Conservation (phyloP, 2,888 invertebrate genomes). For the Folsomia manolachei region DNA sequence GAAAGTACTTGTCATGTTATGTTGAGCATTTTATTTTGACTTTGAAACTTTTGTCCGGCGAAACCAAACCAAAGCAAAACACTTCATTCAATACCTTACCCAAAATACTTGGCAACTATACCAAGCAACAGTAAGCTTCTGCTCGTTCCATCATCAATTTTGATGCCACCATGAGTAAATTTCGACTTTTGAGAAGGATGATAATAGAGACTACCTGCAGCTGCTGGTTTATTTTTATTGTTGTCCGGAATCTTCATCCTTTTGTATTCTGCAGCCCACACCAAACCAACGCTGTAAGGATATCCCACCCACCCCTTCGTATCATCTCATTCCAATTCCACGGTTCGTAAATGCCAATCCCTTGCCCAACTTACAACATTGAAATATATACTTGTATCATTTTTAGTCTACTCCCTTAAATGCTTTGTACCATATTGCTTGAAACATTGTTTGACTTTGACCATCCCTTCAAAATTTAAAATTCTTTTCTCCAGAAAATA, state of each 20-base stretch:
- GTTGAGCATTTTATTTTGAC: not conserved
- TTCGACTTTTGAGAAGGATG: constrained; percentile 1
- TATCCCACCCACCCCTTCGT: not conserved
- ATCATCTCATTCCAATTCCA: not conserved
- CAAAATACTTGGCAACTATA: not conserved
- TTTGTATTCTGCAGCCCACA: constrained; percentile 15
- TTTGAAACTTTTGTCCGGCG: constrained; percentile 11
- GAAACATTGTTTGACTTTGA: no score
- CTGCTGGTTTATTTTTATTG: constrained; percentile 24
- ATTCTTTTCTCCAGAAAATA: not conserved
- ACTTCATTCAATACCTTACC: not conserved
- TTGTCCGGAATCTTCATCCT: constrained; percentile 14
- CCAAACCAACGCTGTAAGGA: not conserved
- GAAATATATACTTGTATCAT: not conserved
- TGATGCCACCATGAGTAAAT: constrained; percentile 2
- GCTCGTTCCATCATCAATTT: not conserved
- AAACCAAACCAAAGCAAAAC: not conserved
- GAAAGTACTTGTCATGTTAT: constrained; percentile 14
- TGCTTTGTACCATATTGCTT: no score
- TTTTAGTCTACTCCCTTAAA: not conserved
- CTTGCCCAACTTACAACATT: not conserved
- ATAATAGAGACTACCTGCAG: constrained; percentile 21
- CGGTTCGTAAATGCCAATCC: not conserved
- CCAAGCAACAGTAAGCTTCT: not conserved
- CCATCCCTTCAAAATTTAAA: not conserved